Evolutionary conservation across 2,888 invertebrate species (phyloP), one percentile per base, ranked within the genome.

Genomic region (Falcaria lacertinaria): DNA sequence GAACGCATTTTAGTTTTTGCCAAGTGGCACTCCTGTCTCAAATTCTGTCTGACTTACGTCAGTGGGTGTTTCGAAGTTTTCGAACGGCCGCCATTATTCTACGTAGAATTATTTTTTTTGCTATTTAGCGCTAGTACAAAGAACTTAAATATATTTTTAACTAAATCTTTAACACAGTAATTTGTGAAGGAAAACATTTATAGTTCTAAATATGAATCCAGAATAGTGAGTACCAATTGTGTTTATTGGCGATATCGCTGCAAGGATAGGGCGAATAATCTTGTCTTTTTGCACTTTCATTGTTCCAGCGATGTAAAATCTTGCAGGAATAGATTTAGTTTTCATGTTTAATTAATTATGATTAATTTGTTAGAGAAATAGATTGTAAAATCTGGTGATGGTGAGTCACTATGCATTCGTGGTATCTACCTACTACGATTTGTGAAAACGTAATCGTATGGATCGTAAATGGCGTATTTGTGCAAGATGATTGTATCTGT

Each of bases 141-240:
- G 82, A 75, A 78, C 64, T 69, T 61, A 60, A 73, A 57, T 67
- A n/a, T n/a, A 70, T 74, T 79, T 81, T 69, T 63, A 54, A 74
- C 62, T 65, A 61, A 74, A 60, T 73, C 65, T 69, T 53, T 61
- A 62, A 56, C 59, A 70, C 61, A 65, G 73, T 73, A 73, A 72
- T 79, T 77, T 78, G 71, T 64, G 61, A 65, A 65, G 69, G 69
- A 75, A 73, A 66, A 76, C 69, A 72, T 69, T 73, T 75, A 80
- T 73, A 83, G 79, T 87, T n/a, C 80, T 82, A 82, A 88, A 86
- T 74, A 94, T 95, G 94, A 94, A 94, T 92, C 94, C 94, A 69
- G 94, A 95, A 92, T 95, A 94, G 94, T 95, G 89, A 94, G 94
- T 93, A 91, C 84, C 74, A 77, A 73, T 76, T 58, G 54, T 62